Evolutionary conservation across 2,113 vertebrate genomes (phyloP).

Genomic region (Menura novaehollandiae): DNA sequence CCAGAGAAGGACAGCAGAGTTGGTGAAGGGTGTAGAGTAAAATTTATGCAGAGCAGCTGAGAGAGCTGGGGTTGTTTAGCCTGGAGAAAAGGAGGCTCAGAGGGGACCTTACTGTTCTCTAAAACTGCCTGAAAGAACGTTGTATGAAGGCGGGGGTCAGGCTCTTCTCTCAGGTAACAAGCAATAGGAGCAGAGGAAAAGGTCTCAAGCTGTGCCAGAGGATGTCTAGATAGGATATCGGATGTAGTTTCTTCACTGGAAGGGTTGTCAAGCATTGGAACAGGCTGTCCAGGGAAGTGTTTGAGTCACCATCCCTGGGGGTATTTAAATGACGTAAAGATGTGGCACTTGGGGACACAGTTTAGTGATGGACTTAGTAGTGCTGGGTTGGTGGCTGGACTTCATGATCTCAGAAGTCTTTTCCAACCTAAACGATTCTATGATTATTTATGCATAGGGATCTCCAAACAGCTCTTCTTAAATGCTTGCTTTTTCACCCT

Average conservation of each 20-base stretch:
- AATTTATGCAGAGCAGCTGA: neutral
- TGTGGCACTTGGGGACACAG: neutral
- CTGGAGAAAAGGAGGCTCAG: neutral
- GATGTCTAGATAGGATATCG: neutral
- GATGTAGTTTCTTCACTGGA: neutral
- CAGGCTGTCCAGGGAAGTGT: neutral
- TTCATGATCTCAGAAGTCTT: neutral
- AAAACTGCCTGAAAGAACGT: neutral
- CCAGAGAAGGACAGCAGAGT: neutral
- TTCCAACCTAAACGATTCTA: neutral
- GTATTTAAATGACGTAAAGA: neutral
- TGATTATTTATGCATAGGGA: neutral
- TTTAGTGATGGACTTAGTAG: neutral
- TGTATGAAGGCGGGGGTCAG: neutral
- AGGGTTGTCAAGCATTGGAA: neutral
- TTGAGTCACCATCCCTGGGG: neutral
- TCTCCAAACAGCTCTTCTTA: neutral
- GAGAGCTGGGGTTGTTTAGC: neutral
- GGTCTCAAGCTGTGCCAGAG: neutral
- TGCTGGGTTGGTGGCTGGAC: neutral
- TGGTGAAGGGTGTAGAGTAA: neutral
- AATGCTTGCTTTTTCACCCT: neutral
- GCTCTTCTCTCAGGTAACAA: neutral
- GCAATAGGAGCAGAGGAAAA: neutral
- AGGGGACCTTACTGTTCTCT: neutral